These are phyloP conservation scores for Rhinichthys osculus DNA, from an alignment of 2,797 vertebrate genomes.

Conservation along the genomic window DNA sequence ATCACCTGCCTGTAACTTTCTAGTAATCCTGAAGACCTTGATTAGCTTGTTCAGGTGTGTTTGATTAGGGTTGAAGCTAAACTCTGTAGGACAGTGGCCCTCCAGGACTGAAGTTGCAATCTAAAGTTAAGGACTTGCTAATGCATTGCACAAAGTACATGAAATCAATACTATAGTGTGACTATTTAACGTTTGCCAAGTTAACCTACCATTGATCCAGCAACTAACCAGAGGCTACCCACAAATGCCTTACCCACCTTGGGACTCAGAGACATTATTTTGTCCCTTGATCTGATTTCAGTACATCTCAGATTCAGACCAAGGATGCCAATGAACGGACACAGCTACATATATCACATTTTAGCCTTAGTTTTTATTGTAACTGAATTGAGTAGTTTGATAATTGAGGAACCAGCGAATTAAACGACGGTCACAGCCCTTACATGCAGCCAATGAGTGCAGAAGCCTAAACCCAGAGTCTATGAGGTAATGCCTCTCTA, in stretches of 20 bases:
- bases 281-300: constrained; percentile 27
- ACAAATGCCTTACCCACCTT: constrained; percentile 29
- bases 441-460: constrained; percentile 16
- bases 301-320: background rate
- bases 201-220: constrained; percentile 11
- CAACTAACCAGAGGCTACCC: constrained; percentile 31
- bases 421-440: background rate
- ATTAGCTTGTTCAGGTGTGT: no score
- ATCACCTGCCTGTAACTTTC: no score
- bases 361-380: background rate
- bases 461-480: constrained; percentile 35
- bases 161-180: background rate
- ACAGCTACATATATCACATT: background rate
- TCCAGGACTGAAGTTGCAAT: background rate
- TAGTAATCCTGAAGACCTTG: no score
- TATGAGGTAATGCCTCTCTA: constrained; percentile 61
- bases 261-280: background rate
- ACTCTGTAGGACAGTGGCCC: no score
- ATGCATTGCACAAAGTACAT: background rate
- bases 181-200: background rate
- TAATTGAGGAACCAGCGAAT: background rate
- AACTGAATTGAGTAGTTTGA: background rate
- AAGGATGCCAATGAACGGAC: constrained; percentile 3
- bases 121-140: background rate
- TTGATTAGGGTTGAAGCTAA: no score